Conservation (phyloP, 2,113 vertebrate species). For the Speoplatyrhinus poulsoni region DNA sequence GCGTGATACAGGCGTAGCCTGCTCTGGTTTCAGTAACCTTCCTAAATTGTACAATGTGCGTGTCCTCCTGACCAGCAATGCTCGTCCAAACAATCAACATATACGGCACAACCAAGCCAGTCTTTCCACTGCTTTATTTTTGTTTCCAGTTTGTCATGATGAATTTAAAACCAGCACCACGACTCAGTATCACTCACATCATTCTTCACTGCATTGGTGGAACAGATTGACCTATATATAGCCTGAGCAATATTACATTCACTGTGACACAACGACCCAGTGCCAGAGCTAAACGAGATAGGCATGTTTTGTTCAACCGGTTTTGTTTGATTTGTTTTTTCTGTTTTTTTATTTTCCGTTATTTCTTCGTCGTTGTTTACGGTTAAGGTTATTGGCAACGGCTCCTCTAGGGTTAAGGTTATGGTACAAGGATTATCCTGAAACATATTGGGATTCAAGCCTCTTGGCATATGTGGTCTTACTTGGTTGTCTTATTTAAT, state of each 20-base stretch:
- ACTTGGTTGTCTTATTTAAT: too few species aligned
- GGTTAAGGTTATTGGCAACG: conserved; percentile 36
- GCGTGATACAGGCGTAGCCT: not conserved
- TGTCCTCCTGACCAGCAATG: conserved; percentile 55
- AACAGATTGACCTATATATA: conserved; percentile 43
- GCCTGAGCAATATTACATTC: conserved; percentile 12
- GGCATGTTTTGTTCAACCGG: not conserved
- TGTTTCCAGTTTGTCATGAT: conserved; percentile 24
- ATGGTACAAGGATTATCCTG: conserved; percentile 35
- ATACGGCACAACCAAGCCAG: conserved; percentile 52
- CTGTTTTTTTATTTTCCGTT: not conserved
- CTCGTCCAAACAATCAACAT: conserved; percentile 80
- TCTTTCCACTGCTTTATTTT: conserved; percentile 24
- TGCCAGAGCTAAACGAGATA: not conserved
- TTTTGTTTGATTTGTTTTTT: not conserved
- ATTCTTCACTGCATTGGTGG: conserved; percentile 12
- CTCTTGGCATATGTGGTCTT: too few species aligned
- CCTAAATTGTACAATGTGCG: conserved; percentile 62
- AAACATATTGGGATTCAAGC: not conserved
- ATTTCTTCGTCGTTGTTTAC: conserved; percentile 3
- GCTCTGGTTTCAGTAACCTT: conserved; percentile 50
- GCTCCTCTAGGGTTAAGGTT: conserved; percentile 34
- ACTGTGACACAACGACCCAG: not conserved
- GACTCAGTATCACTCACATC: conserved; percentile 34
- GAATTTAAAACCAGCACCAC: conserved; percentile 30